These are phyloP conservation scores for Orthosia gracilis DNA, from an alignment of 2,888 invertebrate genomes.

Conservation along the genomic window DNA sequence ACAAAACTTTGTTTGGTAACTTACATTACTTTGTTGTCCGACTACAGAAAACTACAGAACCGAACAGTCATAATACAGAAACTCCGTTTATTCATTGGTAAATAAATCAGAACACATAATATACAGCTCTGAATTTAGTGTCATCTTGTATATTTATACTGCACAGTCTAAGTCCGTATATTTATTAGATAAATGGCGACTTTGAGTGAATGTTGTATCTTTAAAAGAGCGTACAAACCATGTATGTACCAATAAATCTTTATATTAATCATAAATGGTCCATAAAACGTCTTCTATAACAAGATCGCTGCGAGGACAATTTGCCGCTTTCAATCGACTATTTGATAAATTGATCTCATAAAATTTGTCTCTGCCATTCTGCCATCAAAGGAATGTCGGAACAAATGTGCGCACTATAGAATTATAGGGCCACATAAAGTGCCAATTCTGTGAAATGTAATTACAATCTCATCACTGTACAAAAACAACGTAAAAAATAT, in stretches of 20 bases:
- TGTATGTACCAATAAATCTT: conserved; percentile 40
- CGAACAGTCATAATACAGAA: no score
- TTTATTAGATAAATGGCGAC: conserved; percentile 8
- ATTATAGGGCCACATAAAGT: conserved; percentile 30
- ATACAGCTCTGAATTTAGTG: no score
- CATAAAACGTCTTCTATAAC: conserved; percentile 33
- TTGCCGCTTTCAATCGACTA: conserved; percentile 51
- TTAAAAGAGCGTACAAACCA: conserved; percentile 10
- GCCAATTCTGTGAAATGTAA: conserved; percentile 40
- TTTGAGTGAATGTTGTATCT: not conserved
- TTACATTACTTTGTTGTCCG: no score
- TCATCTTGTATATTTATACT: no score
- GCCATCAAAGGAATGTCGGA: conserved; percentile 46
- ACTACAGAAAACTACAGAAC: no score
- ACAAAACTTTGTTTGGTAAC: no score
- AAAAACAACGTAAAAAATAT: not conserved
- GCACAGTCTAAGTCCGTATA: no score
- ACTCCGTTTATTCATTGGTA: no score
- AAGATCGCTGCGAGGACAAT: conserved; percentile 54
- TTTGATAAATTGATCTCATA: conserved; percentile 62
- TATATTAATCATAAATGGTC: conserved; percentile 51
- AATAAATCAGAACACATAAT: no score
- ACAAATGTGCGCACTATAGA: conserved; percentile 53
- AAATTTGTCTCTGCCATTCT: conserved; percentile 53
- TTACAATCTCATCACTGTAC: conserved; percentile 39